Evolutionary conservation across 1,140 invertebrate genomes (phyloP), one percentile per base, ranked within the genome.

Genomic region (Papilio machaon): DNA sequence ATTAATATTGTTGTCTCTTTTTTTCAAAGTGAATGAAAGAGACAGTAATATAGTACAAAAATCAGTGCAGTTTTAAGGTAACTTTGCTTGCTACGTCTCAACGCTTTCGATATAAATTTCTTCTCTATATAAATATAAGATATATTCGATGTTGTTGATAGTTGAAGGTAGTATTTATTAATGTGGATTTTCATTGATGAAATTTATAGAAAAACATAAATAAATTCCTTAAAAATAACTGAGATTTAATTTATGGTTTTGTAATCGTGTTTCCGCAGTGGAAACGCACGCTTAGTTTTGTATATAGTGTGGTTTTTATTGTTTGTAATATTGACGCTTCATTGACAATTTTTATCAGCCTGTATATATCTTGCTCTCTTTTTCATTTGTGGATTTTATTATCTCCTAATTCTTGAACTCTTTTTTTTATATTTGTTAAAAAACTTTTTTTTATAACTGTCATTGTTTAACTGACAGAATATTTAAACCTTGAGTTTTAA

Each of bases 141-240:
- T 79, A 64, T 79, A 79, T 79, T 79, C 58, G 76, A 79, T 79
- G 76, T 79, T 78, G 76, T 78, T 79, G 76, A 58, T 64, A 79
- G 76, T 54, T 75, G 10, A 30, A 30, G 23, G 4, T 77, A 77
- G 49, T 52, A 67, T 17, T 58, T 58, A 49, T 11, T 9, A 30
- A 30, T 30, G 47, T 49, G 47, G 10, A 2, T 49, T 49, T 49
- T 49, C 47, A 49, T 49, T 2, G 47, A 4, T 49, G 47, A 49
- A 49, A 13, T 13, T 7, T 2, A 17, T 30, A 30, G 0, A 43
- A 43, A 43, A 43, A 43, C 38, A 43, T 43, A 43, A 43, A 6
- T 43, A 43, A 43, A 6, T 43, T 3, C 38, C 7, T 7, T 43
- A 2, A 43, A 43, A 43, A 43, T 6, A 43, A 43, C 4, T 3